Conservation (phyloP, 2,113 vertebrate species). For the Apteryx mantelli region DNA sequence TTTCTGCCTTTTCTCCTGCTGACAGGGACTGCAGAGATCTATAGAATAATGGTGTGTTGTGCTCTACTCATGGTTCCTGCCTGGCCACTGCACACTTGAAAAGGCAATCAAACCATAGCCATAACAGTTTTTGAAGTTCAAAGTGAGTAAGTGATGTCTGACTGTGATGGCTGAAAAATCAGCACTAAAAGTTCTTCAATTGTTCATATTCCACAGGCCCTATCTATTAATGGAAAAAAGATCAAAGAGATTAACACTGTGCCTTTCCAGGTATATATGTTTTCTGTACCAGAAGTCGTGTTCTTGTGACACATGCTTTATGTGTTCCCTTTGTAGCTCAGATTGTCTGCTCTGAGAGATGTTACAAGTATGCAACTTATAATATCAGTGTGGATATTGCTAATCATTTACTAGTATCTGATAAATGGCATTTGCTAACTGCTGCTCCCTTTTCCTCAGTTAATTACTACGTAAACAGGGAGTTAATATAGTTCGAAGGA, state of each 20-base stretch:
- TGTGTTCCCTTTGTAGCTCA: not conserved
- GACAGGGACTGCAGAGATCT: not conserved
- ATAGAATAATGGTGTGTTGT: not conserved
- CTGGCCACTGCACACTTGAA: not conserved
- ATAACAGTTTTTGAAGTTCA: not conserved
- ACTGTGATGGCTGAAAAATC: not conserved
- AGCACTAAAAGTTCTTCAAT: not conserved
- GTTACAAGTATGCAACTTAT: not conserved
- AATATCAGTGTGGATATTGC: not conserved
- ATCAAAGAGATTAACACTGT: not conserved
- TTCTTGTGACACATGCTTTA: not conserved
- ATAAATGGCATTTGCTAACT: not conserved
- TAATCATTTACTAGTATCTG: not conserved
- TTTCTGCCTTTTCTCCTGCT: not conserved
- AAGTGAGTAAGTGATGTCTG: not conserved
- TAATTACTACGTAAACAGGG: not conserved
- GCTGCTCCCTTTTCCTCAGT: not conserved
- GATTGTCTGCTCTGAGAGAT: not conserved
- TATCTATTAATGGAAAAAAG: not conserved
- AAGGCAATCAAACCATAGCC: not conserved
- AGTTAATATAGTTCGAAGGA: not conserved
- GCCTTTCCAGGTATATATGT: not conserved
- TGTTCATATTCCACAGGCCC: not conserved
- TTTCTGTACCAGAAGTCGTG: not conserved
- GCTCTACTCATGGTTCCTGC: not conserved